A percentile compares a stretch with the other conserved stretches of the same genome.
Evolutionary conservation across 2,888 invertebrate genomes (phyloP).

Genomic region (Hirtodrosophila alboralis): DNA sequence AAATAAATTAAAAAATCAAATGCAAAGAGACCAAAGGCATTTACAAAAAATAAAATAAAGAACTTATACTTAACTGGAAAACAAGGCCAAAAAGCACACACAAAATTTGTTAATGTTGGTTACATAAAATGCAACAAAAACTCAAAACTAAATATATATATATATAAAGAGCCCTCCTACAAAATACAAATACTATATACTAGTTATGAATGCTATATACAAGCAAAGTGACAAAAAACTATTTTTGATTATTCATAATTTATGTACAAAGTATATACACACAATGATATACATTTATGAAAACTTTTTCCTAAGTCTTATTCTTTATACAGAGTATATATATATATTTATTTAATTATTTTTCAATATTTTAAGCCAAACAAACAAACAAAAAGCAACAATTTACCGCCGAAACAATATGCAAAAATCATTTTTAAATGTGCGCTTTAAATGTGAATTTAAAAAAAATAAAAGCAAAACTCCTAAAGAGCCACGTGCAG

Average conservation of each 20-base stretch:
- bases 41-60: constrained; percentile 19
- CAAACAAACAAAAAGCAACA: constrained; percentile 45
- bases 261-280: constrained; percentile 14
- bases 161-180: constrained; percentile 71
- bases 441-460: constrained; percentile 52
- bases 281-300: no score
- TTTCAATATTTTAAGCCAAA: constrained; percentile 26
- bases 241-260: constrained; percentile 64
- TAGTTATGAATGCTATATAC: constrained; percentile 58
- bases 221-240: constrained; percentile 47
- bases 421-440: constrained; percentile 41
- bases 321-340: no score
- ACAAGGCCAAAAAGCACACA: constrained; percentile 49
- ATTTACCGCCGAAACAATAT: constrained; percentile 54
- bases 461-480: constrained; percentile 15
- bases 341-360: constrained; percentile 15
- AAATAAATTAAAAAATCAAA: constrained; percentile 26
- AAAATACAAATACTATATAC: constrained; percentile 47
- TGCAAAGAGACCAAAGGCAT: constrained; percentile 69
- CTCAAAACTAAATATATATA: no score
- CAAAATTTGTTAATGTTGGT: constrained; percentile 10
- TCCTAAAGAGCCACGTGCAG: constrained; percentile 58
- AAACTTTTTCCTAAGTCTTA: no score
- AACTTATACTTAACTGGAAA: constrained; percentile 16
- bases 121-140: constrained; percentile 48